Evolutionary conservation across 2,113 vertebrate genomes (phyloP).

Genomic region (Hippocampus guttulatus): DNA sequence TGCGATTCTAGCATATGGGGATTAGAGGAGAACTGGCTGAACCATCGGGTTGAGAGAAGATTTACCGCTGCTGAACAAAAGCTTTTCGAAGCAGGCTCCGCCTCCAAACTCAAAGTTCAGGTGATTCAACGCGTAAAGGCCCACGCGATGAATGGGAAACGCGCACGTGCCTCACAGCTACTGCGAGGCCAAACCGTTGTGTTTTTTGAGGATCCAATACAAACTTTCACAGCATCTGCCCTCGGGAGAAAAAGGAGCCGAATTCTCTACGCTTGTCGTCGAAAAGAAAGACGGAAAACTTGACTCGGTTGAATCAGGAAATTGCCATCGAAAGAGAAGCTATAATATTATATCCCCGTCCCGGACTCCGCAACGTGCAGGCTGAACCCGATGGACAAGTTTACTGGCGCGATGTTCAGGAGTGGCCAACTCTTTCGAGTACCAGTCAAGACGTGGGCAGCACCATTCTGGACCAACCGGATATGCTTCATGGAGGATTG

Average conservation of each 20-base stretch:
- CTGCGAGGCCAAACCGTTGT: neutral
- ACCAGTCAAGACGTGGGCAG: no score
- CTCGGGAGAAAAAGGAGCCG: neutral
- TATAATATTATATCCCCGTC: conserved; percentile 16
- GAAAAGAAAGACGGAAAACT: neutral
- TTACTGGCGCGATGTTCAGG: conserved; percentile 26
- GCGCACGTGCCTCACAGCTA: neutral
- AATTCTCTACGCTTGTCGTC: neutral
- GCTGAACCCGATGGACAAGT: conserved; percentile 44
- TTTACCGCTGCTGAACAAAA: conserved; percentile 61
- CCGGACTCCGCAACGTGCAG: conserved; percentile 16
- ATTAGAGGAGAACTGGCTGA: conserved; percentile 46
- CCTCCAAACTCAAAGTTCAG: conserved; percentile 39
- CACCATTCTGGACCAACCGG: no score
- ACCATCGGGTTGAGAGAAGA: conserved; percentile 52
- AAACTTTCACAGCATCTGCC: neutral
- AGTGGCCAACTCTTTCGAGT: conserved; percentile 35
- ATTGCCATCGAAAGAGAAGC: conserved; percentile 2
- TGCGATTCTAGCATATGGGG: conserved; percentile 50
- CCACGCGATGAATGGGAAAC: neutral
- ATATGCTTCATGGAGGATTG: no score
- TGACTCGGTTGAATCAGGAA: conserved; percentile 3
- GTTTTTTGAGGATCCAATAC: neutral
- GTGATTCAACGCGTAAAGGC: conserved; percentile 61
- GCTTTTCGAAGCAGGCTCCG: conserved; percentile 46